Base-by-base conservation (phyloP, 2,113 vertebrate species). In the Anhinga rufa region DNA sequence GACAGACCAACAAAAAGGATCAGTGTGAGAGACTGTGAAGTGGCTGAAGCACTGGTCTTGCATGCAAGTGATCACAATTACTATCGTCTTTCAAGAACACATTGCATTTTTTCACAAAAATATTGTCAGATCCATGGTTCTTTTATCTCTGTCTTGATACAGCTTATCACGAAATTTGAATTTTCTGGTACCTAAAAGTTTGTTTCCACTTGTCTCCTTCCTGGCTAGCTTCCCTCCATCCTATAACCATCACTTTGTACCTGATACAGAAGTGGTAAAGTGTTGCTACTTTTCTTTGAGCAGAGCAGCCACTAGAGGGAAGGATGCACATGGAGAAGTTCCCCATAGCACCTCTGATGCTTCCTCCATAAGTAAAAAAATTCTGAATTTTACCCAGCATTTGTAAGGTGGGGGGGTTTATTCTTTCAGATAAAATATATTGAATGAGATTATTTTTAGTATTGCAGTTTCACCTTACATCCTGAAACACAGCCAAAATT, bases 291-390 rank as follows among this genome's bases (percentile, higher is more conserved):
- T 58, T 72, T 51, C 38, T 55, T 44, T 6, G 8, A 79, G 83
- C 82, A 85, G n/a, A 93, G 55, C 66, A 95, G 76, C 75, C 87
- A 38, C 92, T 95, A 95, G 97, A 93, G 89, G 92, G 94, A 90
- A 95, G 66, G 86, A 85, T 74, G 58, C 26, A 70, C 70, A n/a
- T 0, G 0, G 34, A 74, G 69, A 79, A 91, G 42, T 36, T 49
- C 64, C 28, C 34, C 26, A 66, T 38, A 40, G 38, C 34, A 48
- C n/a, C 72, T 66, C 66, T 74, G 29, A 25, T 28, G 14, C 40
- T 89, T 92, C 48, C 44, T 89, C 60, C 0, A 0, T 28, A 62
- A 89, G 24, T 38, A 9, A 77, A 42, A 92, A 31, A 20, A 9
- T 2, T 13, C 36, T 38, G 29, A 74, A 52, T 87, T 79, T 76